A percentile compares a stretch with the other conserved stretches of the same genome.
Evolutionary conservation across 2,888 invertebrate genomes (phyloP).

Genomic region (Chrysopilus asiliformis): DNA sequence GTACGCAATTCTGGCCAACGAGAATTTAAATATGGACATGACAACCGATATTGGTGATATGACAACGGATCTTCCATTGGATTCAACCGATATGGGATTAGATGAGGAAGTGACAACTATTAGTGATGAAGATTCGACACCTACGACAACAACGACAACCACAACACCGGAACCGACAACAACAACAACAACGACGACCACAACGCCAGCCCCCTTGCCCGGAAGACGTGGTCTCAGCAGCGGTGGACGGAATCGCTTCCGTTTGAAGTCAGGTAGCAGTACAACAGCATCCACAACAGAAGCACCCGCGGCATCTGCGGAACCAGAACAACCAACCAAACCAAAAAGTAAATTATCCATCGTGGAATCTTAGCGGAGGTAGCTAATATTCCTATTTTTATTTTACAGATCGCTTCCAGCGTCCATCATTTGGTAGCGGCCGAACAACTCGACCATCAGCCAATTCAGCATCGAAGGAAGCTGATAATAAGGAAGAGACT

Average conservation of each 20-base stretch:
- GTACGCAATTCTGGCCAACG: constrained; percentile 61
- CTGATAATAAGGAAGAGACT: constrained; percentile 25
- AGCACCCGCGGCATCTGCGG: constrained; percentile 31
- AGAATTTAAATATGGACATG: constrained; percentile 43
- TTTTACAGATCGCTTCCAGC: constrained; percentile 30
- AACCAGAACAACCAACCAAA: constrained; percentile 23
- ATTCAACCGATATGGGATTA: constrained; percentile 23
- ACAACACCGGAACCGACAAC: constrained; percentile 37
- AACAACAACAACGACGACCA: constrained; percentile 37
- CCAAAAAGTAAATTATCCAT: constrained; percentile 18
- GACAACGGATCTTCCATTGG: constrained; percentile 18
- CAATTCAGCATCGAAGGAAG: constrained; percentile 21
- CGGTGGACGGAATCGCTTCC: constrained; percentile 32
- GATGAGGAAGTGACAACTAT: constrained; percentile 29
- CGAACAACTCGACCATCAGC: constrained; percentile 24
- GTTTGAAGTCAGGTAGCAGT: constrained; percentile 19
- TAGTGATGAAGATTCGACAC: constrained; percentile 39
- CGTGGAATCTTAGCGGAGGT: constrained; percentile 20
- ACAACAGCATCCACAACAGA: constrained; percentile 35
- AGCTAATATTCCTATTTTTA: background rate
- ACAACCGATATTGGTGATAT: constrained; percentile 28
- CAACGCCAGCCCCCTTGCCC: constrained; percentile 28
- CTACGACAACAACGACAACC: constrained; percentile 39
- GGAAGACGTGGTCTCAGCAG: constrained; percentile 22
- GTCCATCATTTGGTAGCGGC: constrained; percentile 31